Base-by-base conservation (phyloP, 2,113 vertebrate species). In the Choloepus hoffmanni region DNA sequence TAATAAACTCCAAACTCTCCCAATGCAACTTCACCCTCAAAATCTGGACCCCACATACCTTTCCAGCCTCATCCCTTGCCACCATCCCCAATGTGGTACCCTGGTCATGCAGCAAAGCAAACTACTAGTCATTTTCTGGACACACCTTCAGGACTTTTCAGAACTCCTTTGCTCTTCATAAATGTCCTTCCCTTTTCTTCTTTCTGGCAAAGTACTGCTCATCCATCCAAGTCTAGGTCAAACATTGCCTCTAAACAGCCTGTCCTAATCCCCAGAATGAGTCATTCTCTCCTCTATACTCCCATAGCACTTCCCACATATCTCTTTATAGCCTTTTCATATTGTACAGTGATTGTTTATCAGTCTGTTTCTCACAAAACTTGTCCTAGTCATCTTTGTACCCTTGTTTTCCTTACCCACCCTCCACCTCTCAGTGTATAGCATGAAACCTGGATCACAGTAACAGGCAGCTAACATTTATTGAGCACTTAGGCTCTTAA, bases 201-300 rank as follows among this genome's bases (percentile, higher is more conserved):
- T 95, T 96, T 79, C 50, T 92, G 30, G 16, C 33, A 90, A 79
- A 90, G 28, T 68, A 58, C 33, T 87, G 55, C 33, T 87, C 6
- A 72, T 45, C n/a, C 26, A 83, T 45, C 30, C 33, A 84, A 85
- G 14, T 12, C 87, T 33, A 78, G 30, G 7, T 68, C n/a, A 88
- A 93, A 70, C 45, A 81, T 70, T 6, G 55, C 45, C 48, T 82
- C 10, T 55, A 65, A 73, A 76, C 90, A 88, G 28, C 14, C 50
- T 81, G 86, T 84, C 81, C 48, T 30, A 70, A 3, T 84, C 33
- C 11, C 45, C 53, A 30, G 63, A 94, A 81, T 77, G 26, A 88
- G 26, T 94, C 23, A 45, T 92, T 92, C 16, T 87, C 5, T 89
- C 43, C n/a, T 94, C 70, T 48, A 14, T 28, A 86, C 16, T 45